These are phyloP conservation scores for Callipepla squamata DNA, from an alignment of 2,113 vertebrate genomes.

Conservation along the genomic window DNA sequence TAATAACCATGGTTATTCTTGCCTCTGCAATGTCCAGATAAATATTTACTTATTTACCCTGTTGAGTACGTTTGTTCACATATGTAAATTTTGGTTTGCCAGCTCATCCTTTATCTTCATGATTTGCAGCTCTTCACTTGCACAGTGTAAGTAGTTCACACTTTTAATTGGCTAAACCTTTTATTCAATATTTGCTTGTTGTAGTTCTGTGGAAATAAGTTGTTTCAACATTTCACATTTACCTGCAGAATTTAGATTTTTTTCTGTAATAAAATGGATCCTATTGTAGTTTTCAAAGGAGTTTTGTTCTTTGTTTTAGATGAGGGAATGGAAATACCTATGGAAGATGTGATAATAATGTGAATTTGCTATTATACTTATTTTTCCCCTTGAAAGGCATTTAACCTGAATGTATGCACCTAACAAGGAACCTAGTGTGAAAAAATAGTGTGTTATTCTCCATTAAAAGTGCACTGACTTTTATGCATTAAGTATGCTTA, in stretches of 20 bases:
- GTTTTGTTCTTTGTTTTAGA: neutral
- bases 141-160: neutral
- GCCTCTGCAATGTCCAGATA: slow-evolving; percentile 15
- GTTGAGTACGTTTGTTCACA: slow-evolving; percentile 6
- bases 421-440: neutral
- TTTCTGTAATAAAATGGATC: slow-evolving; percentile 8
- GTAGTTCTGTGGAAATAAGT: slow-evolving; percentile 18
- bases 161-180: slow-evolving; percentile 66
- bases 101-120: slow-evolving; percentile 52
- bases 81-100: slow-evolving; percentile 49
- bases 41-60: slow-evolving; percentile 46
- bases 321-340: neutral
- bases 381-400: neutral
- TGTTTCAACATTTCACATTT: slow-evolving; percentile 46
- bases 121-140: slow-evolving; percentile 40
- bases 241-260: slow-evolving; percentile 32
- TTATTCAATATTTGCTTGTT: slow-evolving; percentile 61
- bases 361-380: neutral
- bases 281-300: slow-evolving; percentile 4
- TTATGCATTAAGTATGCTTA: neutral
- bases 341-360: neutral
- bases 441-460: neutral
- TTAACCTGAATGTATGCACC: neutral
- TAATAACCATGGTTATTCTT: neutral
- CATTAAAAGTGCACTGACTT: neutral